Percentiles rank a stretch among this genome's conserved stretches.
These are phyloP conservation scores for Agrochola litura DNA, from an alignment of 2,888 invertebrate genomes.

Conservation along the genomic window DNA sequence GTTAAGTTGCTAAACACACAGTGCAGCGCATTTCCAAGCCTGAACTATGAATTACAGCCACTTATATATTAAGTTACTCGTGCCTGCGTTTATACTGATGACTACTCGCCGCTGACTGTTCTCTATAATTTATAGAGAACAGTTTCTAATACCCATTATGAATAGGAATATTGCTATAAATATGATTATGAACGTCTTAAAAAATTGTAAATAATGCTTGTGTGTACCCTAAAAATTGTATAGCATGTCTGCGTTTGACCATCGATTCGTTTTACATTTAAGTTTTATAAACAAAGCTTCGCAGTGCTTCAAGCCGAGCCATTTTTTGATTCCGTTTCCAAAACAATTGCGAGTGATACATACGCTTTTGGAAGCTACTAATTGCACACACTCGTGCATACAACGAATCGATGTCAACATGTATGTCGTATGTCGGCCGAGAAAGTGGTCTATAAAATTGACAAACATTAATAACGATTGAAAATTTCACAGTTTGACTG, in stretches of 20 bases:
- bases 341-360: neutral
- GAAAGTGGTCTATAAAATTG: constrained; percentile 13
- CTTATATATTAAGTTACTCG: neutral
- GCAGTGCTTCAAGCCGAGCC: too few species aligned
- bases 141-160: neutral
- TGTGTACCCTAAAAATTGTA: neutral
- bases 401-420: constrained; percentile 29
- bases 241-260: constrained; percentile 8
- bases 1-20: neutral
- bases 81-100: neutral
- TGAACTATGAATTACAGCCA: too few species aligned
- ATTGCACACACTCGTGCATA: neutral
- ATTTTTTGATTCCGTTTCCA: neutral
- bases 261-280: constrained; percentile 27
- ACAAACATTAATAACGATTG: neutral
- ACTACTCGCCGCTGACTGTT: too few species aligned
- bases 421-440: neutral
- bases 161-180: neutral
- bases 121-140: neutral
- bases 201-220: constrained; percentile 22
- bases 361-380: neutral
- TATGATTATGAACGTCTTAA: neutral
- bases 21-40: neutral
- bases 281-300: neutral
- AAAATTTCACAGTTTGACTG: neutral